Percentiles rank a stretch among this genome's conserved stretches.
phyloP scores from a whole-genome alignment of 2,888 invertebrate species.

The Trichogramma evanescens region DNA sequence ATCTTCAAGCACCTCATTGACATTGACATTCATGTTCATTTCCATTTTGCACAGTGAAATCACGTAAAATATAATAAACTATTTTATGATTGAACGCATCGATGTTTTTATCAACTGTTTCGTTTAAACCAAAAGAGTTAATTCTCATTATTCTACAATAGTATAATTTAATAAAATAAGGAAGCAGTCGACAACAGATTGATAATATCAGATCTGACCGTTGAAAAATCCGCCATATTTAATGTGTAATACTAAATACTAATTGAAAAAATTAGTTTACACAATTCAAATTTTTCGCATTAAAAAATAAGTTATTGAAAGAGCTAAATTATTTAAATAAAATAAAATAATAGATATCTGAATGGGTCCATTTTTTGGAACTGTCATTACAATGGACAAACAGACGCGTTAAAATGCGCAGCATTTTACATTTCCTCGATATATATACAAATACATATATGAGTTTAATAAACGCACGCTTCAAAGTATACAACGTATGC shows the following conservation, averaged over 20 bases:
- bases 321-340: not conserved
- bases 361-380: conserved; percentile 8
- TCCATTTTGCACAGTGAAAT: conserved; percentile 13
- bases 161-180: conserved; percentile 6
- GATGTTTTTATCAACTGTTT: conserved; percentile 4
- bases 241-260: no score
- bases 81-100: conserved; percentile 15
- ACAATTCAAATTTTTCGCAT: not conserved
- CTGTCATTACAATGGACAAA: conserved; percentile 4
- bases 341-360: conserved; percentile 8
- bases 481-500: no score
- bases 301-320: not conserved
- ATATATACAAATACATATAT: no score
- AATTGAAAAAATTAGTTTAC: no score
- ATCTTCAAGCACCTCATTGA: not conserved
- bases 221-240: no score
- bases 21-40: conserved; percentile 11
- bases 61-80: conserved; percentile 16
- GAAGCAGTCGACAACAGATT: conserved; percentile 19
- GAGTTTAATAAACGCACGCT: no score
- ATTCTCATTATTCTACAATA: conserved; percentile 11
- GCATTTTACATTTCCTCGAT: conserved; percentile 15
- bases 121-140: not conserved
- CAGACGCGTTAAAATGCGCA: conserved; percentile 17
- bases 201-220: conserved; percentile 11